Percentiles rank a stretch among this genome's conserved stretches.
These are phyloP conservation scores for Sinocyclocheilus grahami DNA, from an alignment of 2,113 vertebrate species.

Conservation along the genomic window DNA sequence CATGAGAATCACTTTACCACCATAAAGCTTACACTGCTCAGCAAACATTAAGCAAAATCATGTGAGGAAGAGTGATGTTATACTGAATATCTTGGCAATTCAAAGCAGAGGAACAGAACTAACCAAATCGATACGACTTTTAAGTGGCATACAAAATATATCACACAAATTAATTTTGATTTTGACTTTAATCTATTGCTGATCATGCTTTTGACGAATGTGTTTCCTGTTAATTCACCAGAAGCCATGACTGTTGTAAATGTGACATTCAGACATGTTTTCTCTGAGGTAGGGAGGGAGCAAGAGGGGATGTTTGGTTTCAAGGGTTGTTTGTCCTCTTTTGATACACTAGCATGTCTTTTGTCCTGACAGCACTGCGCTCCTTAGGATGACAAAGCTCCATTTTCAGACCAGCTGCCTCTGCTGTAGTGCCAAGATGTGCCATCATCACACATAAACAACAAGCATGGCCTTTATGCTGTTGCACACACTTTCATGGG, in stretches of 20 bases:
- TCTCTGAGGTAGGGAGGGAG: background rate
- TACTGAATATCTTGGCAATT: background rate
- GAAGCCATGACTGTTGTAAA: background rate
- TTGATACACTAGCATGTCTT: background rate
- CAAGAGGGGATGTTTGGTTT: slow-evolving; percentile 10
- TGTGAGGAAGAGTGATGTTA: background rate
- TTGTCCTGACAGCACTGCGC: slow-evolving; percentile 5
- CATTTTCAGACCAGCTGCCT: slow-evolving; percentile 55
- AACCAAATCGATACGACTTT: background rate
- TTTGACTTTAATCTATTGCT: background rate
- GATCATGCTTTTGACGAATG: background rate
- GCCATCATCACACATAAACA: slow-evolving; percentile 31
- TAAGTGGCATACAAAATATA: background rate
- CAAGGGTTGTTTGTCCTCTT: slow-evolving; percentile 2
- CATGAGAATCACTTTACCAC: slow-evolving; percentile 1
- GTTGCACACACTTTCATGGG: background rate
- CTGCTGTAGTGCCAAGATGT: slow-evolving; percentile 52
- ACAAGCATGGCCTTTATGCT: slow-evolving; percentile 25
- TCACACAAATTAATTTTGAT: background rate
- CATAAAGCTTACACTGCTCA: background rate
- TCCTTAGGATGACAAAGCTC: slow-evolving; percentile 49
- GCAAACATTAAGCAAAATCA: background rate
- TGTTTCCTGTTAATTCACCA: background rate
- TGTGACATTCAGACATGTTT: background rate
- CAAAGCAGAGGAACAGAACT: background rate